Evolutionary conservation across 2,113 vertebrate species (phyloP), one percentile per base, ranked within the genome.

Genomic region (Cheirogaleus medius): DNA sequence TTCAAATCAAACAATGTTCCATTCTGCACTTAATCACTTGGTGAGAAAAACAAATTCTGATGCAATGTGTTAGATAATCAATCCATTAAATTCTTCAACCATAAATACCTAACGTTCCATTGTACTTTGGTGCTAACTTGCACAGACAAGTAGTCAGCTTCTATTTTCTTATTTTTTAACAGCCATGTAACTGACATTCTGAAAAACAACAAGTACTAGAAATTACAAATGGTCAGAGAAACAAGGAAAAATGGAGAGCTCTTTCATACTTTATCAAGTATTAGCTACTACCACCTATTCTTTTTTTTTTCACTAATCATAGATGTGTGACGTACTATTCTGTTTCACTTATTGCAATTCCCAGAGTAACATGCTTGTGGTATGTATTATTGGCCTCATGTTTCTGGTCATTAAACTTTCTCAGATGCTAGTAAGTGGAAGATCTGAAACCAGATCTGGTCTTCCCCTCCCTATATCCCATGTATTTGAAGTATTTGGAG

Each of bases 21-120:
- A 81, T 80, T 93, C 15, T 84, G 64, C 71, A 94, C 23, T n/a
- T 80, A 56, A 81, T 90, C 49, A 71, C 74, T 76, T 76, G 25
- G 29, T 71, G 56, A 74, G 27, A 93, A 95, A 73, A 95, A 86
- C 54, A 91, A 64, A 80, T 83, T 90, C 77, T 91, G 64, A 76
- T 5, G 3, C 56, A 80, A 4, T 69, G 6, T 71, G 71, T 82
- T 78, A 87, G 54, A 52, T 49, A 95, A 95, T 23, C 23, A 94
- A 95, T 23, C 23, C 68, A 82, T 68, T 81, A 71, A 90, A 44
- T 90, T 73, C 37, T 21, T 81, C 58, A 54, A 63, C 73, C 60
- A 66, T 86, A 87, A 94, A 74, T 52, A 76, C 34, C 23, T 37
- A 39, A 21, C 1, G 0, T 60, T 12, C 37, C 82, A 44, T 27